Base-by-base conservation (phyloP, 2,113 vertebrate species). In the Misgurnus mizolepis region DNA sequence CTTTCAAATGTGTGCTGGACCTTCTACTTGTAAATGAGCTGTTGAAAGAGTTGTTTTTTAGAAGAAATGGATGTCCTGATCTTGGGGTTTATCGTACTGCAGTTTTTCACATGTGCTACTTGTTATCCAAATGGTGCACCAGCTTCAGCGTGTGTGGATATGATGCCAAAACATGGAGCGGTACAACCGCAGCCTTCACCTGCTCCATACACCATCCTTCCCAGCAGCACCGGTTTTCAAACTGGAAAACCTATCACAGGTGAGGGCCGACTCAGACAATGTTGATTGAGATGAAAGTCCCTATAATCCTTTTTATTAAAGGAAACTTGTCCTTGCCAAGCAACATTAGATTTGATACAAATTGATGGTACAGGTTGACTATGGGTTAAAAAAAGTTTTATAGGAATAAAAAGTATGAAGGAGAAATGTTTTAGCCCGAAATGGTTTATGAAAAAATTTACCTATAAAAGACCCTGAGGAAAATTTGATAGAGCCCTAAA, bases 131-230 rank as follows among this genome's bases (percentile, higher is more conserved):
- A 10, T 1, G 80, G 86, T 5, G 86, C 80, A 0, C 90, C 85
- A 0, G 1, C 39, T 22, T 85, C 87, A 1, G 27, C 79, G 18
- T 89, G 85, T 34, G 72, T 71, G 53, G 67, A 67, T 7, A 80
- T 85, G 87, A 67, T 82, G 6, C 88, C 89, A 15, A 62, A 45
- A 1, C 88, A 87, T 55, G 5, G 5, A 10, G 83, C 83, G 8
- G 70, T 84, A 6, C 34, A 40, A 2, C 71, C 83, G 3, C 86
- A 85, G 67, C 11, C 82, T 0, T 11, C 14, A 4, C 67, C 55
- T 0, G 40, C 83, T 15, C 88, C 84, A 27, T 91, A 88, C 76
- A 76, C 81, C 61, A 40, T 88, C 71, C 43, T 66, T 5, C 55
- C 68, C 22, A 78, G 73, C 65, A 75, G 41, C 61, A 82, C 12